Evolutionary conservation across 2,888 invertebrate species (phyloP).

Genomic region (Drosophila setosimentum): DNA sequence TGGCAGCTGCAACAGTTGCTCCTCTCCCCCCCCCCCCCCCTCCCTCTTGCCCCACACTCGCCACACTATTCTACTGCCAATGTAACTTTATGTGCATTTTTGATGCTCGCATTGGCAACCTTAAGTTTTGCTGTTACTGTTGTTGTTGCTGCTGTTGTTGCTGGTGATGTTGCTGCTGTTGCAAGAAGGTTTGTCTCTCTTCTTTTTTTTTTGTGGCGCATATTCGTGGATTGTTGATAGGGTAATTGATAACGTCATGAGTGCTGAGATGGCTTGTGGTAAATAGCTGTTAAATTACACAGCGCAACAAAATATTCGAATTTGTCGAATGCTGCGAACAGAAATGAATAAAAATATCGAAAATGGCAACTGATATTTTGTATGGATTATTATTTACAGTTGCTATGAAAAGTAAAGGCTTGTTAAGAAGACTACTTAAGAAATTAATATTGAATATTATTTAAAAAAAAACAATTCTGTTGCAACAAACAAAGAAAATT

Average conservation of each 20-base stretch:
- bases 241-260: slow-evolving; percentile 39
- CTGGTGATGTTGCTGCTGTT: neutral
- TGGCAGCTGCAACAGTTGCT: slow-evolving; percentile 30
- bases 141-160: slow-evolving; percentile 16
- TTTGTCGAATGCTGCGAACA: neutral
- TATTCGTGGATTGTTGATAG: slow-evolving; percentile 43
- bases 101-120: slow-evolving; percentile 35
- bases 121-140: slow-evolving; percentile 22
- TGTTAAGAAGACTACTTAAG: neutral
- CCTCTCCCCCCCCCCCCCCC: neutral
- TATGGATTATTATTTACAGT: neutral
- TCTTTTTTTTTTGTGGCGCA: slow-evolving; percentile 21
- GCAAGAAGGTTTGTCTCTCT: slow-evolving; percentile 2
- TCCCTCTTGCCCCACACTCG: too few species aligned
- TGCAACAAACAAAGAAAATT: neutral
- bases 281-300: slow-evolving; percentile 5
- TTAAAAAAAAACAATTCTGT: too few species aligned
- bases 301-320: neutral
- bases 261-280: slow-evolving; percentile 2
- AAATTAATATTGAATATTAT: neutral
- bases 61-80: slow-evolving; percentile 33
- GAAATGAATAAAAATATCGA: neutral
- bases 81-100: slow-evolving; percentile 69
- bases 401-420: neutral
- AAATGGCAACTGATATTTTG: neutral